These are phyloP conservation scores for Carollia perspicillata DNA, from an alignment of 2,113 vertebrate species.

Conservation along the genomic window DNA sequence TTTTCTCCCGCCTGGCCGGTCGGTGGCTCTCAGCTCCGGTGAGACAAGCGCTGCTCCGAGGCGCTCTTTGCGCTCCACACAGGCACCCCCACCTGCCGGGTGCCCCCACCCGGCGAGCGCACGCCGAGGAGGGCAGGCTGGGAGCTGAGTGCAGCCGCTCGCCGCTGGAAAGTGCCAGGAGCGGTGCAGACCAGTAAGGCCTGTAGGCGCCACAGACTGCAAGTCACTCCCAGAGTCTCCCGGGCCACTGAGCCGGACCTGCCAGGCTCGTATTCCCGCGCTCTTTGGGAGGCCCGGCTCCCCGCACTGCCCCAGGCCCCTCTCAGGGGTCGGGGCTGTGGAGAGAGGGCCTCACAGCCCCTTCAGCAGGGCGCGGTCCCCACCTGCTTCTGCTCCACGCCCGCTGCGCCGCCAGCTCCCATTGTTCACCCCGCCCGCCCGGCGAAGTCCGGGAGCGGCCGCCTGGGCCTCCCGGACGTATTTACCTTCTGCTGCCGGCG, in stretches of 20 bases:
- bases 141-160: conserved; percentile 33
- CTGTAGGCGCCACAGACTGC: conserved; percentile 14
- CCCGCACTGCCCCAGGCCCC: neutral
- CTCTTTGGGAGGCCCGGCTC: neutral
- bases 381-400: neutral
- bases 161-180: neutral
- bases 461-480: neutral
- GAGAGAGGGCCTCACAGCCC: neutral
- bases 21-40: neutral
- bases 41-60: neutral
- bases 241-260: neutral
- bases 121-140: conserved; percentile 64
- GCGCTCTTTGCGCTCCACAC: neutral
- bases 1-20: neutral
- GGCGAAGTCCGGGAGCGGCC: neutral
- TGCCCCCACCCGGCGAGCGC: conserved; percentile 31
- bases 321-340: fast-evolving
- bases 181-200: conserved; percentile 35
- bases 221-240: conserved; percentile 4
- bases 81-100: neutral
- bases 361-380: conserved; percentile 58
- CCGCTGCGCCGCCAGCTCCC: conserved; percentile 42
- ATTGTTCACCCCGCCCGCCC: conserved; percentile 54
- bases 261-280: neutral
- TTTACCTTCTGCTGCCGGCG: conserved; percentile 97